Evolutionary conservation across 2,113 vertebrate species (phyloP), one percentile per base, ranked within the genome.

Genomic region (Ameiurus melas): DNA sequence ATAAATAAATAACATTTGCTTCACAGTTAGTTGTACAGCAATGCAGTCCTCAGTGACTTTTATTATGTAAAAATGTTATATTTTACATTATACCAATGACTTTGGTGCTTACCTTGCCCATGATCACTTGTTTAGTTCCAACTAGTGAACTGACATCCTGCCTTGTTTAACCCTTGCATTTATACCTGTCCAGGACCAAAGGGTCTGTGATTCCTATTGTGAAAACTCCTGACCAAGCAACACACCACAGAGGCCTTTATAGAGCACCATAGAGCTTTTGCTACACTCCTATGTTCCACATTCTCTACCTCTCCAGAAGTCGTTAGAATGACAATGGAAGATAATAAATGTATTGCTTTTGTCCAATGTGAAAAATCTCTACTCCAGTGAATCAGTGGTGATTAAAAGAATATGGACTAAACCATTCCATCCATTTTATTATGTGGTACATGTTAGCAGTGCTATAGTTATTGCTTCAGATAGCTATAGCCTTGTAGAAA

Each of bases 171-270:
- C n/a, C 62, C 43, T 30, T 51, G 62, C 62, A 30, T 84, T 84
- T 84, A 84, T 84, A 70, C 83, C 39, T 84, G 39, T 51, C 60
- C 43, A 84, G 60, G 25, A 84, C 83, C 62, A 53, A 84, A 84
- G 16, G 70, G 22, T 53, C 17, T 58, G 51, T 8, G 30, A 30
- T 55, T 87, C 22, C 79, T 33, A 71, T 73, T 87, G 86, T 87
- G 7, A 13, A 78, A 87, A 73, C 22, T 43, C 33, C 39, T 84
- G 64, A 83, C 20, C 14, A 64, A 66, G 82, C 36, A 83, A 68
- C 36, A 68, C 60, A 43, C n/a, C 43, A 68, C 39, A 51, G 62
- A 70, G 43, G 83, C 16, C 83, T 16, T n/a, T 16, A 47, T 2
- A 12, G 43, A 84, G 39, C 19, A 0, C 14, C 53, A 27, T 33